These are phyloP conservation scores for Falco berigora DNA, from an alignment of 2,797 vertebrate genomes.

Conservation along the genomic window DNA sequence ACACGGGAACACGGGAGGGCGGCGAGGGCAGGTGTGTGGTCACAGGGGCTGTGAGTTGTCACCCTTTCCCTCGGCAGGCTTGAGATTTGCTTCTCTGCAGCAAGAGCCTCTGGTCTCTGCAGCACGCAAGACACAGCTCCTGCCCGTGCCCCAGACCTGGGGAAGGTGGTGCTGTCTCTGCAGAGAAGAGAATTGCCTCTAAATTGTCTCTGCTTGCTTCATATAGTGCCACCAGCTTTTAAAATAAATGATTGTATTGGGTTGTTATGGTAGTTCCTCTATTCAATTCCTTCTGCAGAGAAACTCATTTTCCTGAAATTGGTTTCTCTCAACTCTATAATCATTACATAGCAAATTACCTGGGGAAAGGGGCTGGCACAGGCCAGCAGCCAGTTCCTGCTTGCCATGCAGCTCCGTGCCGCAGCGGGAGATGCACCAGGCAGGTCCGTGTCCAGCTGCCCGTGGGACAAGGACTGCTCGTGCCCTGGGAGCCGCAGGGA, in stretches of 20 bases:
- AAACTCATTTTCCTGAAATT: neutral
- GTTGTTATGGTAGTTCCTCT: neutral
- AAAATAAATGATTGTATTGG: neutral
- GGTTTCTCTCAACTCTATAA: neutral
- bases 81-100: neutral
- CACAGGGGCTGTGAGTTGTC: neutral
- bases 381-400: neutral
- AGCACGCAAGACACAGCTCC: rapidly evolving
- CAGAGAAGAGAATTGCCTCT: neutral
- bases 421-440: neutral
- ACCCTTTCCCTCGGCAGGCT: neutral
- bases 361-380: neutral
- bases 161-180: neutral
- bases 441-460: rapidly evolving
- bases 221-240: neutral
- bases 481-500: neutral
- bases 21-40: neutral
- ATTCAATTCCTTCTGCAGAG: neutral
- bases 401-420: rapidly evolving
- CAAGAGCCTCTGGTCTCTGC: neutral
- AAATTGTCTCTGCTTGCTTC: neutral
- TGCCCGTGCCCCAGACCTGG: neutral
- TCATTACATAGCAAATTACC: neutral
- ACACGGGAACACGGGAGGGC: neutral
- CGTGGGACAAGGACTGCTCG: too few species aligned